Evolutionary conservation across 2,888 invertebrate genomes (phyloP).

Genomic region (Drosophila formosana): DNA sequence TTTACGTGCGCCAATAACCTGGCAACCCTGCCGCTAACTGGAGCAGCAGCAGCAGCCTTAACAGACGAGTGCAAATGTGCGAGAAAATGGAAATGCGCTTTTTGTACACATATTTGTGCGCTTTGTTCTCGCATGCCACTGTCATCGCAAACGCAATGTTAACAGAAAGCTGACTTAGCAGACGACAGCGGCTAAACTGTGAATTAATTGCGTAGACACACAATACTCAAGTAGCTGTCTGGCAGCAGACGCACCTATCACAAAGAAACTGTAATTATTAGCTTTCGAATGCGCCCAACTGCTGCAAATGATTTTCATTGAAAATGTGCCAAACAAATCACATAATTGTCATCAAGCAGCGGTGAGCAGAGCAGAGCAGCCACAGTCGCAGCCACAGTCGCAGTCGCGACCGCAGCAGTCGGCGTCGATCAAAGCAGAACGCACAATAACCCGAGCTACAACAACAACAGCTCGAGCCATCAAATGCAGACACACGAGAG

Average conservation of each 20-base stretch:
- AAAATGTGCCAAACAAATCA: constrained; percentile 42
- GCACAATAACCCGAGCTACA: constrained; percentile 23
- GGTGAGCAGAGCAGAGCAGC: constrained; percentile 14
- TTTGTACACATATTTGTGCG: constrained; percentile 10
- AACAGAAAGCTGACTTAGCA: constrained; percentile 14
- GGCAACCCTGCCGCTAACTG: background rate
- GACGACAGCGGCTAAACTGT: constrained; percentile 13
- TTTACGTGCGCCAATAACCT: too few species aligned
- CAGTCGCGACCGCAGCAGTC: constrained; percentile 5
- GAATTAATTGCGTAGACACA: constrained; percentile 12
- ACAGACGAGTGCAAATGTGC: constrained; percentile 2
- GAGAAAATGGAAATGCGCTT: constrained; percentile 2
- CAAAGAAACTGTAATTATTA: constrained; percentile 40
- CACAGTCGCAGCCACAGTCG: background rate
- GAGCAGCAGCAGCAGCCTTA: constrained; percentile 1
- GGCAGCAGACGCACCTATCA: constrained; percentile 25
- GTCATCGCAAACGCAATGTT: constrained; percentile 18
- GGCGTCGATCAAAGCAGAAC: constrained; percentile 39
- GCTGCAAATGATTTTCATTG: constrained; percentile 42
- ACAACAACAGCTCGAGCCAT: constrained; percentile 10
- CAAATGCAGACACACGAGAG: constrained; percentile 11
- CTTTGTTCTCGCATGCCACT: constrained; percentile 5
- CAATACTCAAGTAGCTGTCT: background rate
- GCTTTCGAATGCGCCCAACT: constrained; percentile 32
- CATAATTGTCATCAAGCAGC: constrained; percentile 41